A percentile compares a stretch with the other conserved stretches of the same genome.
phyloP scores from a whole-genome alignment of 2,113 vertebrate genomes.

The Phoxinus phoxinus region DNA sequence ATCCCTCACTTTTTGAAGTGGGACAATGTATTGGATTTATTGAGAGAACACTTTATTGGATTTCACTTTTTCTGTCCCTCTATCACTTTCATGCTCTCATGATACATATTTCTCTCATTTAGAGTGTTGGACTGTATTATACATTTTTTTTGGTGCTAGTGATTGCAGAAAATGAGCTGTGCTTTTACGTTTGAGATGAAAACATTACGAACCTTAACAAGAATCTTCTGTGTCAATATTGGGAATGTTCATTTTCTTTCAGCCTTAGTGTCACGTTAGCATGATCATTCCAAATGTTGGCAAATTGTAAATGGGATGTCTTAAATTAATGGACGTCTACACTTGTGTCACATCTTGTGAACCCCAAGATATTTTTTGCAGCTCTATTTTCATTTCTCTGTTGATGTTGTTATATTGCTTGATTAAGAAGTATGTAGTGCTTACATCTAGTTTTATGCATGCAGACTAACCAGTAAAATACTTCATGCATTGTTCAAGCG shows the following conservation, averaged over 20 bases:
- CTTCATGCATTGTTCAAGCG: constrained; percentile 28
- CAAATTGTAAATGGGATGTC: not conserved
- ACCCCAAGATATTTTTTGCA: constrained; percentile 7
- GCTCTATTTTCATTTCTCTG: constrained; percentile 9
- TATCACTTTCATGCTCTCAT: not conserved
- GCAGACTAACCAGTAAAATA: constrained; percentile 42
- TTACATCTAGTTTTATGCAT: constrained; percentile 43
- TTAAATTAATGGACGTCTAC: not conserved
- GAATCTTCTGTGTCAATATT: not conserved
- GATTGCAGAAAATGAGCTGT: constrained; percentile 5
- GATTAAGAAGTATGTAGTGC: constrained; percentile 33
- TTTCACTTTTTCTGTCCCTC: constrained; percentile 2
- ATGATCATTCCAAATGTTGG: constrained; percentile 23
- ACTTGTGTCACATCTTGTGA: constrained; percentile 18
- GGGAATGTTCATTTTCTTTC: not conserved
- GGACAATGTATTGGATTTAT: no score
- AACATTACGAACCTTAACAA: not conserved
- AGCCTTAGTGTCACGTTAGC: constrained; percentile 6
- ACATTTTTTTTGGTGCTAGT: constrained; percentile 29
- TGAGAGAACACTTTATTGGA: not conserved
- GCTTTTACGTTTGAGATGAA: constrained; percentile 7
- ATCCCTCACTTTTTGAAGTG: not conserved
- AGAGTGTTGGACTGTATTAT: constrained; percentile 9
- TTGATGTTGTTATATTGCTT: constrained; percentile 28
- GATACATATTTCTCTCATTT: not conserved